Base-by-base conservation (phyloP, 2,888 invertebrate genomes). In the Diaprepes abbreviatus region DNA sequence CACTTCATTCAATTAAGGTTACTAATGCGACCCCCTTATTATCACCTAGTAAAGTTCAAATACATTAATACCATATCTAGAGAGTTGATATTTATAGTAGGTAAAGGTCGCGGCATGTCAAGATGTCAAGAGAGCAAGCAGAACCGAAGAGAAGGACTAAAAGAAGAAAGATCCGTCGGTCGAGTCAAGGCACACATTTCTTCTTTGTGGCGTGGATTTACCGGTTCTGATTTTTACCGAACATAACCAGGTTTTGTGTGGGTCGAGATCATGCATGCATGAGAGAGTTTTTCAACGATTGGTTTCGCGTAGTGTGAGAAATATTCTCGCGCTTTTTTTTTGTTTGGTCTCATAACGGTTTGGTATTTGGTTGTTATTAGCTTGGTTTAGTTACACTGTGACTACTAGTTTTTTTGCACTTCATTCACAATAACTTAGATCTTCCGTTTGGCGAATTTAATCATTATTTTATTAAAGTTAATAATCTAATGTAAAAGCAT, bases 181-280 rank as follows among this genome's bases (percentile, higher is more conserved):
- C 36, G n/a, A 48, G 59, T 35, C 45, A 48, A 60, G 59, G 48
- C 59, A 60, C 21, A 60, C 33, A 60, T 48, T 43, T 60, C 59
- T 60, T 60, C 59, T 60, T 60, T 60, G 59, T 60, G 59, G 59
- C 48, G 59, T 35, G 48, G 59, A 60, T 60, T 60, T 60, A 60
- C 59, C 59, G 24, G 24, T 24, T 24, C 24, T 54, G 35, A 54
- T 60, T 60, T 60, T 60, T 60, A 60, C 59, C 12, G 10, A 60
- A 21, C 59, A 33, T 60, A 48, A 60, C 59, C 59, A 60, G 59
- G 59, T 60, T 60, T 48, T 60, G 59, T 60, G 59, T 60, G 31
- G 59, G 59, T 48, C 59, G 59, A 60, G 48, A 48, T 60, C 48
- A 48, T 60, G 59, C 48, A 60, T 60, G 59, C 59, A 60, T 48